Conservation (phyloP, 2,797 vertebrate species). For the Sebastes hopkinsi region DNA sequence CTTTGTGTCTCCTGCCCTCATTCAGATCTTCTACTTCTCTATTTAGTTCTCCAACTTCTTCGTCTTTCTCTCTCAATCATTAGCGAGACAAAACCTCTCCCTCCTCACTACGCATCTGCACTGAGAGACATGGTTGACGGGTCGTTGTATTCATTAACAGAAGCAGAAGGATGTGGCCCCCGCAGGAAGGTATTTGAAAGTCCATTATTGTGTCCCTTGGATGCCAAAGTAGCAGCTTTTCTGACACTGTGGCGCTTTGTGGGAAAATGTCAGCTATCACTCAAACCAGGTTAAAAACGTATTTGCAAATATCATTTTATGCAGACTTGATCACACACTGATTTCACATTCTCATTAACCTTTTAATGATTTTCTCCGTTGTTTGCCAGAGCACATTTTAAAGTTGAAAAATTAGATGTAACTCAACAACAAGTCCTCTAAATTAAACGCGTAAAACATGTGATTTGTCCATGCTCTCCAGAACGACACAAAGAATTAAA, state of each 20-base stretch:
- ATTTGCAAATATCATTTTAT: background rate
- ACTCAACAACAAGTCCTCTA: background rate
- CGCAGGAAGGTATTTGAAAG: conserved; percentile 28
- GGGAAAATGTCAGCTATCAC: conserved; percentile 21
- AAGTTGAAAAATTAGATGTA: background rate
- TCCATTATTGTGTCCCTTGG: conserved; percentile 17
- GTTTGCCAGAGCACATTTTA: background rate
- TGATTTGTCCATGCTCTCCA: background rate
- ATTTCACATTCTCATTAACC: background rate
- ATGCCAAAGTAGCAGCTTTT: background rate
- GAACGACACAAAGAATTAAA: background rate
- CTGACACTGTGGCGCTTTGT: background rate
- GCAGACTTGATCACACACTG: background rate
- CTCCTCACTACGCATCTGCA: background rate
- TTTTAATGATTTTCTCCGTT: background rate
- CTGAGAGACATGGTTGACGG: background rate
- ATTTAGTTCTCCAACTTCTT: background rate
- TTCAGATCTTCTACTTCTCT: background rate
- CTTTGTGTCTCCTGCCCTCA: background rate
- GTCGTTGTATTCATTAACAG: conserved; percentile 7
- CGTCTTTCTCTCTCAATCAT: background rate
- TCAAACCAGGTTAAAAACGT: background rate
- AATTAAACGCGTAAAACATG: background rate
- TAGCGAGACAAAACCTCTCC: background rate
- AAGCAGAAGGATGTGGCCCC: background rate